Conservation (phyloP, 2,113 vertebrate genomes). For the Grantiella picta region DNA sequence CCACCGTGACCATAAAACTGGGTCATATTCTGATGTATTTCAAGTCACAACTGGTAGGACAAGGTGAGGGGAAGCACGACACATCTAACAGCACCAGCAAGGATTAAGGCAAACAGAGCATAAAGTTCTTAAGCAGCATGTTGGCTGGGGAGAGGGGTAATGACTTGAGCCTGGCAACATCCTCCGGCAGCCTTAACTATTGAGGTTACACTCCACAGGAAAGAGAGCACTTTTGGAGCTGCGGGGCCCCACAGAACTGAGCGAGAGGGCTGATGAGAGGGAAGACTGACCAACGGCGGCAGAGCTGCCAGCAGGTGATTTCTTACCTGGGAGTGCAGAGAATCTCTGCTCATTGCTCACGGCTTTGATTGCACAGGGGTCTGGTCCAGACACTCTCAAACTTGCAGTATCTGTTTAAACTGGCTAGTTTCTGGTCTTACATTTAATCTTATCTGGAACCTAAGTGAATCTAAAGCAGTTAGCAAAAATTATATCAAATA, state of each 20-base stretch:
- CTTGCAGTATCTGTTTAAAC: neutral
- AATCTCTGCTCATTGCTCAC: neutral
- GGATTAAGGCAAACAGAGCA: conserved; percentile 47
- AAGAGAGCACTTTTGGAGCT: neutral
- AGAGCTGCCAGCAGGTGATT: neutral
- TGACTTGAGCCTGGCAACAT: neutral
- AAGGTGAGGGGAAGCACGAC: neutral
- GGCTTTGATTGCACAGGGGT: neutral
- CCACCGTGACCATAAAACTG: accelerated
- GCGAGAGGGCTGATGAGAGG: neutral
- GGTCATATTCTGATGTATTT: neutral
- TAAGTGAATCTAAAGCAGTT: neutral
- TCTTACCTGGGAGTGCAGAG: neutral
- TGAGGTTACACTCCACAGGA: neutral
- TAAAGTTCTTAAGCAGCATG: conserved; percentile 37
- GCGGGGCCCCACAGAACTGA: neutral
- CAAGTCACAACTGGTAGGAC: neutral
- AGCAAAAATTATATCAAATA: neutral
- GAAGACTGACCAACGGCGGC: neutral
- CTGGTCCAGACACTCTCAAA: neutral
- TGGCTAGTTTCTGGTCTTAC: neutral
- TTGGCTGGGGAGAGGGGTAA: conserved; percentile 3
- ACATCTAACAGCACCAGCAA: neutral
- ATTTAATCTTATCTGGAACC: neutral
- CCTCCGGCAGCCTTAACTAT: neutral